Evolutionary conservation across 2,797 vertebrate genomes (phyloP), one percentile per base, ranked within the genome.

Genomic region (Phalloptychus januarius): DNA sequence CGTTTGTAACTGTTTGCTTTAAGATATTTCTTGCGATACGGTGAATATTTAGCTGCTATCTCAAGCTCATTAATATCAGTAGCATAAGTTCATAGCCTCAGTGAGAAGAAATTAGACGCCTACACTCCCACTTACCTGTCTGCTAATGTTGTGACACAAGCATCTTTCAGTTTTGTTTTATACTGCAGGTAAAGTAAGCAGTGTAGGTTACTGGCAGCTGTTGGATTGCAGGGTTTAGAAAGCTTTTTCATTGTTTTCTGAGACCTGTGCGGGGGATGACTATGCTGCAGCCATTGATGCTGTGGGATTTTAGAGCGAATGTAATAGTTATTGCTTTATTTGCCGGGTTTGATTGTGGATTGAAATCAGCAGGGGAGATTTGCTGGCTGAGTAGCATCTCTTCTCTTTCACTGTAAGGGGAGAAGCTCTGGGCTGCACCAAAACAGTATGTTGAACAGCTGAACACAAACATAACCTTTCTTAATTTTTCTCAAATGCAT

Each of bases 41-140:
- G 25, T 42, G 71, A 36, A 78, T 73, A 86, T 63, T 71, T n/a
- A 33, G 73, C 58, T 70, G 61, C 38, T 54, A 78, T 76, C 74
- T 65, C 40, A 31, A 85, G 77, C 83, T 90, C 74, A 81, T 88
- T 89, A 87, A 76, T 46, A 0, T 25, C 71, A 50, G 69, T 71
- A 80, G 74, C 71, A 79, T 71, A 72, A 58, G 79, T 79, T 83
- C 48, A 77, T 20, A 7, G 54, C 79, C 81, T 81, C 61, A 7
- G 46, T 76, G n/a, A 65, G 72, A 72, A 79, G 31, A 48, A 79
- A 80, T 81, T 25, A 80, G 65, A 36, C 28, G 46, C 67, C 73
- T 73, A 48, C 63, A 38, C 78, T 48, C 16, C 2, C 1, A 63
- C 42, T 42, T 42, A 28, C 40, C 50, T 18, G 12, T 58, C 74